phyloP scores from a whole-genome alignment of 2,113 vertebrate species.

The Clarias gariepinus region DNA sequence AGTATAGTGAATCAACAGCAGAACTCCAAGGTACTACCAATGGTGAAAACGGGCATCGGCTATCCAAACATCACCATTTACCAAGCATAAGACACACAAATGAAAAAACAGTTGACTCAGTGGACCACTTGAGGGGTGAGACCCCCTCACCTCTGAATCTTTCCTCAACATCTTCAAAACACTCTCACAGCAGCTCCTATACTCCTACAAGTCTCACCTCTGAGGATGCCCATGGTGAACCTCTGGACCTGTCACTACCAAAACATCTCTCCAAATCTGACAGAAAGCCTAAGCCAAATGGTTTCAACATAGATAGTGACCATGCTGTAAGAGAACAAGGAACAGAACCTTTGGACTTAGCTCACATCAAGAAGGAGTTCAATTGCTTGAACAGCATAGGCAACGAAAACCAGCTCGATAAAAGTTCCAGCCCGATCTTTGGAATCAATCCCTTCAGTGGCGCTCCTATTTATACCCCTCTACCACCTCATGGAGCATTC shows the following conservation, averaged over 20 bases:
- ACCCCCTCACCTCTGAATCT: conserved; percentile 95
- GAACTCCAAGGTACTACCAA: conserved; percentile 86
- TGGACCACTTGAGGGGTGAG: conserved; percentile 92
- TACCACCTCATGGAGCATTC: conserved; percentile 91
- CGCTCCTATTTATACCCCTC: conserved; percentile 87
- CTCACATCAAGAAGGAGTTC: conserved; percentile 94
- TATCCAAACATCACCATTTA: conserved; percentile 87
- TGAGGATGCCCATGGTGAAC: conserved; percentile 90
- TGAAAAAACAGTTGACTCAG: conserved; percentile 75
- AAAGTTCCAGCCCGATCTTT: conserved; percentile 91
- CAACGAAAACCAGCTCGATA: conserved; percentile 75
- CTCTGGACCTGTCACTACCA: conserved; percentile 96
- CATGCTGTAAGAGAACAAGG: conserved; percentile 77
- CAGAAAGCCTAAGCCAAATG: conserved; percentile 83
- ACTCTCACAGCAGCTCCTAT: conserved; percentile 95
- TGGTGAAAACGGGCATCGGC: conserved; percentile 85
- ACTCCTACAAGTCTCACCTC: conserved; percentile 94
- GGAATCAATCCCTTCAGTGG: conserved; percentile 89
- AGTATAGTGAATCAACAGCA: conserved; percentile 80
- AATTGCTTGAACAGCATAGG: conserved; percentile 76
- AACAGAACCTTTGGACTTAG: conserved; percentile 85
- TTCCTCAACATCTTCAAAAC: conserved; percentile 94
- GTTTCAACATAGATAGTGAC: conserved; percentile 79
- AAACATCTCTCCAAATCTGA: conserved; percentile 87
- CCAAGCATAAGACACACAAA: conserved; percentile 80